phyloP scores from a whole-genome alignment of 1,140 invertebrate genomes.

The Lordiphosa clarofinis region DNA sequence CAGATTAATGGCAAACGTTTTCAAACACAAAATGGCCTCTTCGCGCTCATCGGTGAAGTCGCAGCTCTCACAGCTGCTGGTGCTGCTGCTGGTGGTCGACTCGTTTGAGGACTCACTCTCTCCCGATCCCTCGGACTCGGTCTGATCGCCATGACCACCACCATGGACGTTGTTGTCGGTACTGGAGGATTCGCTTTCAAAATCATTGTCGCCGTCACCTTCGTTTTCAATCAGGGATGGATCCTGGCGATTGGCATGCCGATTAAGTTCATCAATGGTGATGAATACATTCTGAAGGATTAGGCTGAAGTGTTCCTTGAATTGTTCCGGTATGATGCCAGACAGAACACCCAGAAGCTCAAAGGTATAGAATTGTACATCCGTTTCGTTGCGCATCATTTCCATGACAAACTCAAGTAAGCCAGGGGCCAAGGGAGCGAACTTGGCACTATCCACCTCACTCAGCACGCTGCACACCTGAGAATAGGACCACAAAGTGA shows the following conservation, averaged over 20 bases:
- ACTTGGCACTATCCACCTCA: constrained; percentile 7
- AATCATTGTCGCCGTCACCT: not conserved
- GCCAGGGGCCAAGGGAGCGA: not conserved
- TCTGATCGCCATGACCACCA: constrained; percentile 1
- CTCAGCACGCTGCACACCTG: constrained; percentile 15
- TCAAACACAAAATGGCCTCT: not conserved
- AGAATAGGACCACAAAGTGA: no score
- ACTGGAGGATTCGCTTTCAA: no score
- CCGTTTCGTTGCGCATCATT: not conserved
- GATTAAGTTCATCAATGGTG: not conserved
- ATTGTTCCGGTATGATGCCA: constrained; percentile 5
- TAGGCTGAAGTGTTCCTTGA: not conserved
- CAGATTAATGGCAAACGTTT: not conserved
- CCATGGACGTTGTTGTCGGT: no score
- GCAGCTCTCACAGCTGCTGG: not conserved
- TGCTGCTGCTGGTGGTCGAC: no score
- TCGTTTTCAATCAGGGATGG: not conserved
- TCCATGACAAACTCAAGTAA: constrained; percentile 10
- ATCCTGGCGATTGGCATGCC: not conserved
- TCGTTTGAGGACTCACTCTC: no score
- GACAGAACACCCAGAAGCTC: constrained; percentile 16
- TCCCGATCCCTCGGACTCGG: not conserved
- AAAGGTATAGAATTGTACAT: constrained; percentile 4
- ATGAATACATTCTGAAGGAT: constrained; percentile 5
- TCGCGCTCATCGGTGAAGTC: not conserved